phyloP scores from a whole-genome alignment of 2,888 invertebrate species.

The Metellina segmentata region DNA sequence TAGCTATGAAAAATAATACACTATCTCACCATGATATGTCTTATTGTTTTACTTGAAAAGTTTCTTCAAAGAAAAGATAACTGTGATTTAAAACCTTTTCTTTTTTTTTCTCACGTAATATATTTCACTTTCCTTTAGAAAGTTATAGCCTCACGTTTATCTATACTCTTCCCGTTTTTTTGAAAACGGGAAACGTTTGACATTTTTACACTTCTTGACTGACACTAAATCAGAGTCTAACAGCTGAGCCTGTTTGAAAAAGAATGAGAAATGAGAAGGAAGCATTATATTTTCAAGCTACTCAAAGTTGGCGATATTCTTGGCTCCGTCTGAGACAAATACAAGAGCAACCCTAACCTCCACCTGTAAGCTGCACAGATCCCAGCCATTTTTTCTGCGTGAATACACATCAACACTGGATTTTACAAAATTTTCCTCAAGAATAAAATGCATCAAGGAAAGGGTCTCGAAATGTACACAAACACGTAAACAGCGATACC shows the following conservation, averaged over 20 bases:
- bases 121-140: slow-evolving; percentile 20
- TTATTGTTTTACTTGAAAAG: too few relatives aligned
- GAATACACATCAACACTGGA: slow-evolving; percentile 29
- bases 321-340: slow-evolving; percentile 20
- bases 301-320: slow-evolving; percentile 41
- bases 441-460: slow-evolving; percentile 29
- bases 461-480: not conserved
- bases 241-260: slow-evolving; percentile 15
- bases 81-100: not conserved
- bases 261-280: slow-evolving; percentile 7
- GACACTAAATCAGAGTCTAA: slow-evolving; percentile 22
- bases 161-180: slow-evolving; percentile 14
- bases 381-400: slow-evolving; percentile 58
- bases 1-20: too few relatives aligned
- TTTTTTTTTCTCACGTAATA: not conserved
- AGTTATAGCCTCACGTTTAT: slow-evolving; percentile 37
- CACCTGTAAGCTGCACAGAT: slow-evolving; percentile 68
- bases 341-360: slow-evolving; percentile 48
- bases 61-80: not conserved
- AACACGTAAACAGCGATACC: not conserved
- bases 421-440: slow-evolving; percentile 27
- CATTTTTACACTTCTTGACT: slow-evolving; percentile 8
- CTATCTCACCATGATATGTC: too few relatives aligned
- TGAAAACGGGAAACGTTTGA: slow-evolving; percentile 14
- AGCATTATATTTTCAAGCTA: not conserved